Conservation (phyloP, 2,888 invertebrate species). For the Torymus aiolomorphi region DNA sequence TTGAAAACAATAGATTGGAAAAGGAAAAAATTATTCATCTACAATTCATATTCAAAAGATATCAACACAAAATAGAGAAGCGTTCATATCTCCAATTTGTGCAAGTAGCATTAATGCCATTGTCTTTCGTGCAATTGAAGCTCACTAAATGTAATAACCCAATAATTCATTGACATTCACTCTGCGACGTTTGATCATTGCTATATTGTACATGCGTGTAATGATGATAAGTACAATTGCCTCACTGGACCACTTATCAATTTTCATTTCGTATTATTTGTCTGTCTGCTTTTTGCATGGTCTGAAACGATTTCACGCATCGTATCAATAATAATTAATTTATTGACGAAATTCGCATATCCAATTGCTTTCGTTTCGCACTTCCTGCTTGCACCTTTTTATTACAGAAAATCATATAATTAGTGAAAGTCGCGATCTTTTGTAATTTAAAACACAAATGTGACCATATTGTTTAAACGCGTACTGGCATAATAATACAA, state of each 20-base stretch:
- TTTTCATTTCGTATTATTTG: not conserved
- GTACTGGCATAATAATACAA: no score
- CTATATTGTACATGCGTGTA: not conserved
- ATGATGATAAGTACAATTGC: not conserved
- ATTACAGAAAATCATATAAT: no score
- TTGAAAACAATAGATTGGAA: no score
- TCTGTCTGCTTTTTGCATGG: not conserved
- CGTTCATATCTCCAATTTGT: slow-evolving; percentile 6
- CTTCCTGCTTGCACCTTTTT: no score
- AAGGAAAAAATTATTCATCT: not conserved
- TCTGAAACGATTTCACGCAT: no score
- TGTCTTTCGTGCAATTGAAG: slow-evolving; percentile 21
- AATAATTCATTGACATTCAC: slow-evolving; percentile 26
- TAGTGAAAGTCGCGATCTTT: no score
- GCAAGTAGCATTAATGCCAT: not conserved
- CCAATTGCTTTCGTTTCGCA: no score
- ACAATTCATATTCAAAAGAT: not conserved
- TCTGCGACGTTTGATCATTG: not conserved
- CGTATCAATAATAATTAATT: no score
- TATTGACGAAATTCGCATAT: no score
- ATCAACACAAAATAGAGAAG: slow-evolving; percentile 1
- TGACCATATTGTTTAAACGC: no score
- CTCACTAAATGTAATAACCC: slow-evolving; percentile 22
- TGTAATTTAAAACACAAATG: no score
- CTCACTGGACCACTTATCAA: slow-evolving; percentile 10